Evolutionary conservation across 2,888 invertebrate species (phyloP).

Genomic region (Xestia xanthographa): DNA sequence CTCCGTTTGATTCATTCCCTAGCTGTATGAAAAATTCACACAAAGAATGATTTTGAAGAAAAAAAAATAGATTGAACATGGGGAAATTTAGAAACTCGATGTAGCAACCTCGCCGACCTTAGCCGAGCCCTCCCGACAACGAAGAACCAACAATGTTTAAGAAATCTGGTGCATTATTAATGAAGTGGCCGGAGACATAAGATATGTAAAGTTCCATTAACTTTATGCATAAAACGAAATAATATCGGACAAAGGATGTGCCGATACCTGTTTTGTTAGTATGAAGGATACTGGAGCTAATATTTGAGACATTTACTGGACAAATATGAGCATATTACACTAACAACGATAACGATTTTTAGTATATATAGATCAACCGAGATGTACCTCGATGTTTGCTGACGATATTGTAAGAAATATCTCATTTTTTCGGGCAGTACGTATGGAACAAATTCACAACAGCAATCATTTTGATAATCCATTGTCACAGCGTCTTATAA

Average conservation of each 20-base stretch:
- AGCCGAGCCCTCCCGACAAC: conserved; percentile 33
- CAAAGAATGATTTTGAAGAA: neutral
- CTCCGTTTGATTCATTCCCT: neutral
- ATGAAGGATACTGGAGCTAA: conserved; percentile 26
- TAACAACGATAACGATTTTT: neutral
- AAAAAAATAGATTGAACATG: neutral
- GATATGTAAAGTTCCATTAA: conserved; percentile 60
- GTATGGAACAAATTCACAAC: neutral
- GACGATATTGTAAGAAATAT: neutral
- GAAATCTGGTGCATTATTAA: conserved; percentile 64
- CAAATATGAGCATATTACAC: neutral
- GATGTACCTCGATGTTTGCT: neutral
- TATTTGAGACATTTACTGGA: conserved; percentile 26
- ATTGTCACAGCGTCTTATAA: neutral
- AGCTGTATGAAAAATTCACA: neutral
- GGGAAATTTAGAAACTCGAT: neutral
- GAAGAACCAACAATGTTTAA: conserved; percentile 58
- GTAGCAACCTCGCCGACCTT: conserved; percentile 24
- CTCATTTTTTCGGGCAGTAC: neutral
- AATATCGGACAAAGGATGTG: conserved; percentile 47
- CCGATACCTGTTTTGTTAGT: conserved; percentile 51
- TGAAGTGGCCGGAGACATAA: conserved; percentile 56
- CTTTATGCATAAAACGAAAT: conserved; percentile 54
- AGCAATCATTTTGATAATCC: neutral
- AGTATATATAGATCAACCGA: neutral